Base-by-base conservation (phyloP, 2,113 vertebrate genomes). In the Garra rufa region DNA sequence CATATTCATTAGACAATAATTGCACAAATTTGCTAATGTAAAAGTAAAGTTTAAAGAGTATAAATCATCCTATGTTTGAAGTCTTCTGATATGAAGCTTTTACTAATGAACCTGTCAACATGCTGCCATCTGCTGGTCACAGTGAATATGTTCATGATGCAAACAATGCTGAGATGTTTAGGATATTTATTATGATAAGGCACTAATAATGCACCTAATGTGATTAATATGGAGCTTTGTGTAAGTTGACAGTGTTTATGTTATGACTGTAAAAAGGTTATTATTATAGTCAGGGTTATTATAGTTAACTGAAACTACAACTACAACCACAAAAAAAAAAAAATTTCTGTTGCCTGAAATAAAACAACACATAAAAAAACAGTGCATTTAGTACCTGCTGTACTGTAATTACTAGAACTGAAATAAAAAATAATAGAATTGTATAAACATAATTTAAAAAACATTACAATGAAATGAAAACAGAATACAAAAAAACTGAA, bases 81-180 rank as follows among this genome's bases (percentile, higher is more conserved):
- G 28, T 19, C 7, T 34, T 67, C 63, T 19, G 15, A 65, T 9
- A 19, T 1, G 15, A 41, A 70, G 8, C 34, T 70, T 70, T 11
- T n/a, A 9, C 3, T 21, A 5, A 41, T 70, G 61, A 85, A 67
- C 69, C 70, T 89, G 87, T 87, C 41, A 75, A 74, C 65, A 89
- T 92, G 85, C 91, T 94, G 91, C 92, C 92, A 84, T 87, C 92
- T 94, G 90, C 87, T 94, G 93, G 71, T 82, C 73, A 30, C 26
- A 26, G 7, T 3, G 19, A 34, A 67, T 15, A 69, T 26, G n/a
- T 50, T 44, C 43, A 50, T 78, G 17, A 38, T 19, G 8, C 8
- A 24, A 0, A 41, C 34, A 10, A 9, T 19, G 6, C 7, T n/a
- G 5, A 76, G 9, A 38, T 69, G 30, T 41, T 55, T n/a, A 38